Percentiles rank a stretch among this genome's conserved stretches.
These are phyloP conservation scores for Unio pictorum DNA, from an alignment of 2,888 invertebrate species.

Conservation along the genomic window DNA sequence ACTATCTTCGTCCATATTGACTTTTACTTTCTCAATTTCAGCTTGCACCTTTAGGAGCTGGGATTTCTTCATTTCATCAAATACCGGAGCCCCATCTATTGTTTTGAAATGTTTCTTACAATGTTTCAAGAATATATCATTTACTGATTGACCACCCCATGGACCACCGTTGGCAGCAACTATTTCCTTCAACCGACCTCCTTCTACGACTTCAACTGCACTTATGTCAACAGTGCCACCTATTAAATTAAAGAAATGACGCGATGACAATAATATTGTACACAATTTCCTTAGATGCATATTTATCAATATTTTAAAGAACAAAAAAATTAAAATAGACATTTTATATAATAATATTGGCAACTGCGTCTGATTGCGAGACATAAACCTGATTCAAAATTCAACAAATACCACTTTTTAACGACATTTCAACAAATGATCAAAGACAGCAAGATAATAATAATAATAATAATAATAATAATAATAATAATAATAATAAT, in stretches of 20 bases:
- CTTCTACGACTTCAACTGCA: background rate
- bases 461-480: too few species aligned
- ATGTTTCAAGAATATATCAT: background rate
- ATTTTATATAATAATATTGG: too few species aligned
- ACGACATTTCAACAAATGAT: too few species aligned
- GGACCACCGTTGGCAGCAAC: conserved; percentile 6
- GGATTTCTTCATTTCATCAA: background rate
- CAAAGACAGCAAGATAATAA: too few species aligned
- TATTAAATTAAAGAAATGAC: background rate
- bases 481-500: too few species aligned
- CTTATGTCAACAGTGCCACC: conserved; percentile 6
- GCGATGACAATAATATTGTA: too few species aligned
- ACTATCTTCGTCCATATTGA: background rate
- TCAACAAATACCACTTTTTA: too few species aligned
- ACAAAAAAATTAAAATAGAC: too few species aligned
- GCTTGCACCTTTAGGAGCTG: background rate
- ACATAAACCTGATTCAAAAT: too few species aligned
- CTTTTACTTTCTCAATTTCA: conserved; percentile 4
- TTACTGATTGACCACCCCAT: conserved; percentile 5
- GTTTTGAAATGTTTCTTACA: background rate
- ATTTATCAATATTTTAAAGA: too few species aligned
- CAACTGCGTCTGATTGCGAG: too few species aligned
- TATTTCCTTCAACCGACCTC: background rate
- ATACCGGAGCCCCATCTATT: background rate
- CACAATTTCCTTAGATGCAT: too few species aligned